A percentile compares a stretch with the other conserved stretches of the same genome.
phyloP scores from a whole-genome alignment of 2,113 vertebrate species.

The Lethenteron reissneri region DNA sequence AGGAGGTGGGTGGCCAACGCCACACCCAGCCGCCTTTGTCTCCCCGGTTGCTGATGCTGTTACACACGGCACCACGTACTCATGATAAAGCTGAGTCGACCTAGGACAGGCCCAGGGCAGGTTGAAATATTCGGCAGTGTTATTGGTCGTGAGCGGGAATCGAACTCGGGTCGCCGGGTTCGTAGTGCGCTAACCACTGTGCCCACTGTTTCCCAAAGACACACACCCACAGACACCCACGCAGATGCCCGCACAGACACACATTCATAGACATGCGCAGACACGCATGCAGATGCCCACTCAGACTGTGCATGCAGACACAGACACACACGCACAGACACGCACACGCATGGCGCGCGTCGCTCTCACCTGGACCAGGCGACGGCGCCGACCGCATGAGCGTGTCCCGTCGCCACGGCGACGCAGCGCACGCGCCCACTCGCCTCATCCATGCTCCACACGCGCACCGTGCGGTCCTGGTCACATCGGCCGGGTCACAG shows the following conservation, averaged over 20 bases:
- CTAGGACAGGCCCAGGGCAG: too few relatives aligned
- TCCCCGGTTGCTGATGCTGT: too few relatives aligned
- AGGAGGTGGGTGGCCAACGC: too few relatives aligned
- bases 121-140: too few relatives aligned
- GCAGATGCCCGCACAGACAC: too few relatives aligned
- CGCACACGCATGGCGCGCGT: background rate
- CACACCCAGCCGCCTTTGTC: too few relatives aligned
- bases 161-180: too few relatives aligned
- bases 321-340: background rate
- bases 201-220: too few relatives aligned
- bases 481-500: background rate
- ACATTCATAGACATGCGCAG: background rate
- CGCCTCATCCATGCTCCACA: slow-evolving; percentile 48
- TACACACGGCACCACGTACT: background rate
- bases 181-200: too few relatives aligned
- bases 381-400: slow-evolving; percentile 46
- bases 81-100: background rate
- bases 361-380: slow-evolving; percentile 58
- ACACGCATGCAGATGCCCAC: background rate
- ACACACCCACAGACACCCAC: too few relatives aligned
- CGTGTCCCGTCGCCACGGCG: slow-evolving; percentile 47
- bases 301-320: background rate
- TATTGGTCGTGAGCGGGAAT: too few relatives aligned
- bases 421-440: slow-evolving; percentile 40
- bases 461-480: slow-evolving; percentile 52